phyloP scores from a whole-genome alignment of 1,140 invertebrate species.

The Magallana angulata region DNA sequence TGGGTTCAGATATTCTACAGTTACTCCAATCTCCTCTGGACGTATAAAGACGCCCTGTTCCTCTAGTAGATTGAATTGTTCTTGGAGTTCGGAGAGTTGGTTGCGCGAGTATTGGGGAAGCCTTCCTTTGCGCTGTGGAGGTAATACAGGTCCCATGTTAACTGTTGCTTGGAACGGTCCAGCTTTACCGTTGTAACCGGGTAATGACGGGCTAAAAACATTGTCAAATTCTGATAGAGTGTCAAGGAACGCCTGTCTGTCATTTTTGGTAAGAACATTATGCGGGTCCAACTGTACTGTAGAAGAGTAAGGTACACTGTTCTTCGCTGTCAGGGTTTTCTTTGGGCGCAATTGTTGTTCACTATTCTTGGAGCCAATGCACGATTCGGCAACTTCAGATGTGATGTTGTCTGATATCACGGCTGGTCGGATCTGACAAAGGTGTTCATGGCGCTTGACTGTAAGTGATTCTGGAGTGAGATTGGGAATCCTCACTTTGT shows the following conservation, averaged over 20 bases:
- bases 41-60: conserved; percentile 36
- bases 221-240: conserved; percentile 42
- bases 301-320: neutral
- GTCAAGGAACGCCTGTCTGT: neutral
- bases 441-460: conserved; percentile 56
- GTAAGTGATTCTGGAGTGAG: conserved; percentile 39
- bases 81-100: conserved; percentile 56
- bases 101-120: conserved; percentile 55
- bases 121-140: conserved; percentile 62
- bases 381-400: neutral
- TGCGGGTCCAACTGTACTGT: neutral
- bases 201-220: conserved; percentile 52
- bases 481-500: conserved; percentile 57
- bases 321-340: neutral
- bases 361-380: too few relatives aligned
- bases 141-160: conserved; percentile 63
- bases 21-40: conserved; percentile 44
- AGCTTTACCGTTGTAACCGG: conserved; percentile 57
- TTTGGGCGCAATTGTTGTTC: neutral
- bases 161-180: conserved; percentile 60
- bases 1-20: conserved; percentile 52
- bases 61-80: conserved; percentile 57
- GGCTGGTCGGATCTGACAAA: conserved; percentile 36
- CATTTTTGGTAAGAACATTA: neutral
- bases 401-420: too few relatives aligned